Percentiles rank a stretch among this genome's conserved stretches.
These are phyloP conservation scores for Luperina testacea DNA, from an alignment of 2,888 invertebrate genomes.

Conservation along the genomic window DNA sequence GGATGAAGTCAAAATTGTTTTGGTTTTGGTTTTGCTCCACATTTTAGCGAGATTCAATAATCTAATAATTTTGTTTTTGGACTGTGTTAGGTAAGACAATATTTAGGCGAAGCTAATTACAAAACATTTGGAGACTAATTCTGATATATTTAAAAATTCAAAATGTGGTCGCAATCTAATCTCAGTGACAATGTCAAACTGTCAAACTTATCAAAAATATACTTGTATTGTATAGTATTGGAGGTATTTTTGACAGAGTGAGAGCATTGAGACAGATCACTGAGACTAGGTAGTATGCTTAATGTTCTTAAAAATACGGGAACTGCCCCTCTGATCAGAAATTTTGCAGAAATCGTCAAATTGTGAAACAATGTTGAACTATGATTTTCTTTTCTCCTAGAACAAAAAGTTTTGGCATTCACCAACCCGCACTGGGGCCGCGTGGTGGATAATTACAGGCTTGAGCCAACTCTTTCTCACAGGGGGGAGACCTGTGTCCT, in stretches of 20 bases:
- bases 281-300: too few relatives aligned
- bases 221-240: background rate
- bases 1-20: conserved; percentile 29
- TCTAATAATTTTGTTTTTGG: background rate
- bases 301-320: background rate
- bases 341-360: background rate
- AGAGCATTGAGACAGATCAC: background rate
- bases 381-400: background rate
- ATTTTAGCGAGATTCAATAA: background rate
- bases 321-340: background rate
- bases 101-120: background rate
- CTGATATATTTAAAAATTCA: background rate
- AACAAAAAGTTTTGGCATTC: too few relatives aligned
- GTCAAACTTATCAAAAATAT: background rate
- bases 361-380: background rate
- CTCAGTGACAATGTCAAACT: background rate
- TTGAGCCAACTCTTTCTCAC: background rate
- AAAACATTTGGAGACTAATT: background rate
- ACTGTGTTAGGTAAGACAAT: background rate
- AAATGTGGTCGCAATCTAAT: background rate
- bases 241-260: background rate
- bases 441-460: background rate
- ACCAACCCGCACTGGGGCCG: background rate
- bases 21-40: background rate
- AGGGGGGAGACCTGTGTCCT: too few relatives aligned